Evolutionary conservation across 2,888 invertebrate genomes (phyloP).

Genomic region (Liodrosophila aerea): DNA sequence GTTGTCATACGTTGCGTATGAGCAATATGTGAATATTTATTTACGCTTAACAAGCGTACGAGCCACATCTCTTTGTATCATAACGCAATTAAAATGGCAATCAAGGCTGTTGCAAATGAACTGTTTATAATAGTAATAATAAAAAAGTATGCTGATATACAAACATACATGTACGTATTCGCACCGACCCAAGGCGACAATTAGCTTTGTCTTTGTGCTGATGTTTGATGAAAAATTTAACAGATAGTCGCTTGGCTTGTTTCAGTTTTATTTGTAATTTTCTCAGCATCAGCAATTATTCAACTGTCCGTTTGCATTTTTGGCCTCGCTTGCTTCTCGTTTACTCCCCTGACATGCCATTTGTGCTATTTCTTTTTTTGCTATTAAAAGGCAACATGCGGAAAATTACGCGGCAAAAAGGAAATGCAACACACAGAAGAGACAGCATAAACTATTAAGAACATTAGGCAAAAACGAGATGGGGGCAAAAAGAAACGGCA

Average conservation of each 20-base stretch:
- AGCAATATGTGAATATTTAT: conserved; percentile 1
- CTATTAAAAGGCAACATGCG: conserved; percentile 65
- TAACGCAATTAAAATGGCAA: conserved; percentile 4
- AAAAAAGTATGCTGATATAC: too few relatives aligned
- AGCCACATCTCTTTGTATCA: not conserved
- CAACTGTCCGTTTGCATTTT: conserved; percentile 62
- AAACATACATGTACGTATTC: not conserved
- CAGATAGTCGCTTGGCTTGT: not conserved
- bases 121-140: too few relatives aligned
- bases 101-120: too few relatives aligned
- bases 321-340: not conserved
- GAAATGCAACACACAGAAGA: conserved; percentile 52
- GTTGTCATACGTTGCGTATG: not conserved
- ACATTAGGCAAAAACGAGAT: conserved; percentile 17
- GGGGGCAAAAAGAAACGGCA: conserved; percentile 11
- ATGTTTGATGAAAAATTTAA: conserved; percentile 21
- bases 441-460: conserved; percentile 60
- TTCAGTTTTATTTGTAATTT: conserved; percentile 28
- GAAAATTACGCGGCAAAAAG: conserved; percentile 70
- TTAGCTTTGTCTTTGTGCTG: not conserved
- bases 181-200: not conserved
- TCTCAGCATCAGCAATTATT: conserved; percentile 62
- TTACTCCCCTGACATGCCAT: not conserved
- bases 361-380: conserved; percentile 10
- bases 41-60: not conserved